Percentiles rank a stretch among this genome's conserved stretches.
Evolutionary conservation across 2,888 invertebrate genomes (phyloP).

Genomic region (Stenurella melanura): DNA sequence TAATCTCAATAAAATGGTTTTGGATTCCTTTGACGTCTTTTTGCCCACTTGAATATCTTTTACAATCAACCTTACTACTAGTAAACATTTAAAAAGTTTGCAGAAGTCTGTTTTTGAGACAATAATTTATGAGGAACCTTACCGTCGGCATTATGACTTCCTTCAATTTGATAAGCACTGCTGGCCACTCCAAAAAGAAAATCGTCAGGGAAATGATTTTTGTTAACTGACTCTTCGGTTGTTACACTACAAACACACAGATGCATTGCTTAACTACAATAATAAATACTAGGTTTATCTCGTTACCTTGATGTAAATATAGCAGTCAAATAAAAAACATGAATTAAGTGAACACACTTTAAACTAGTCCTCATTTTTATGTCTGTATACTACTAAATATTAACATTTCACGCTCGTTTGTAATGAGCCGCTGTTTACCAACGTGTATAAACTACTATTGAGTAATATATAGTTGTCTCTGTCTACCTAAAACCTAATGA

Average conservation of each 20-base stretch:
- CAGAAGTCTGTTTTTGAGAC: no score
- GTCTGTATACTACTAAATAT: neutral
- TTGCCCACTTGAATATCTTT: no score
- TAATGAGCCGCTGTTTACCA: neutral
- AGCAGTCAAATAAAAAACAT: neutral
- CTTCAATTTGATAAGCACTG: conserved; percentile 79
- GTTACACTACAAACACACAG: conserved; percentile 8
- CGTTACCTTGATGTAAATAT: neutral
- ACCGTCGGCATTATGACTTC: conserved; percentile 75
- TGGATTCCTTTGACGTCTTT: no score
- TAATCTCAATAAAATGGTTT: no score
- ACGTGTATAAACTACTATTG: neutral
- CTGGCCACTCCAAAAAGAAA: conserved; percentile 79
- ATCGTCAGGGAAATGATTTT: conserved; percentile 74
- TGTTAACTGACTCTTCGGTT: conserved; percentile 11
- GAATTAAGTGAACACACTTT: neutral
- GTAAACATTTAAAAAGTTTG: no score
- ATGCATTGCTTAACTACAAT: neutral
- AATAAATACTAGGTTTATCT: neutral
- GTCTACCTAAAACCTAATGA: neutral
- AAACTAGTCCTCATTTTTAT: neutral
- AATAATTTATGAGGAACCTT: conserved; percentile 41
- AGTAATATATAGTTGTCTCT: neutral
- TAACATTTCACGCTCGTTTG: neutral
- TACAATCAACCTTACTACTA: no score